Percentiles rank a stretch among this genome's conserved stretches.
These are phyloP conservation scores for Synanthedon vespiformis DNA, from an alignment of 2,888 invertebrate species.

Conservation along the genomic window DNA sequence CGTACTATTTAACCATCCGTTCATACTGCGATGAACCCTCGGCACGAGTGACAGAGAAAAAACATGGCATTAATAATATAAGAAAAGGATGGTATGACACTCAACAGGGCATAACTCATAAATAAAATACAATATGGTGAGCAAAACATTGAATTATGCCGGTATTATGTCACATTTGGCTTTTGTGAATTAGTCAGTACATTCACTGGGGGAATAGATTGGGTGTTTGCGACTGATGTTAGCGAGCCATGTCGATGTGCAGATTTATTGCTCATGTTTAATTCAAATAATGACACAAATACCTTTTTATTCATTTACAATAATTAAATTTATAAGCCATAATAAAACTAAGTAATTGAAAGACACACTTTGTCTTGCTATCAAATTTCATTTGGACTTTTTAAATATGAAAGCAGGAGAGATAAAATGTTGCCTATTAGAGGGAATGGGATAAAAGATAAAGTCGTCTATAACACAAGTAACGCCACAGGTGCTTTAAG, in stretches of 20 bases:
- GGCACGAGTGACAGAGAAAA: conserved; percentile 30
- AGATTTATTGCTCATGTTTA: conserved; percentile 11
- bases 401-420: no score
- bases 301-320: conserved; percentile 3
- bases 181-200: conserved; percentile 65
- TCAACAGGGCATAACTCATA: conserved; percentile 66
- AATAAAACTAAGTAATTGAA: conserved; percentile 1
- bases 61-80: conserved; percentile 14
- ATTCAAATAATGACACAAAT: conserved; percentile 29
- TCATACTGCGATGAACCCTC: conserved; percentile 59
- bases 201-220: conserved; percentile 46
- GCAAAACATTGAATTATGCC: conserved; percentile 71
- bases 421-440: no score
- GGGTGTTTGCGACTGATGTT: conserved; percentile 46
- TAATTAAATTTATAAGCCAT: not conserved
- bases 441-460: no score
- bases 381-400: no score
- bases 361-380: no score
- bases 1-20: conserved; percentile 67
- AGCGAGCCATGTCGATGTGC: conserved; percentile 21
- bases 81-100: conserved; percentile 32
- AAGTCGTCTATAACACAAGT: no score
- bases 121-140: conserved; percentile 73
- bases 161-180: conserved; percentile 72
- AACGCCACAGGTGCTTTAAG: no score